phyloP scores from a whole-genome alignment of 2,888 invertebrate species.

The Xestobium rufovillosum region DNA sequence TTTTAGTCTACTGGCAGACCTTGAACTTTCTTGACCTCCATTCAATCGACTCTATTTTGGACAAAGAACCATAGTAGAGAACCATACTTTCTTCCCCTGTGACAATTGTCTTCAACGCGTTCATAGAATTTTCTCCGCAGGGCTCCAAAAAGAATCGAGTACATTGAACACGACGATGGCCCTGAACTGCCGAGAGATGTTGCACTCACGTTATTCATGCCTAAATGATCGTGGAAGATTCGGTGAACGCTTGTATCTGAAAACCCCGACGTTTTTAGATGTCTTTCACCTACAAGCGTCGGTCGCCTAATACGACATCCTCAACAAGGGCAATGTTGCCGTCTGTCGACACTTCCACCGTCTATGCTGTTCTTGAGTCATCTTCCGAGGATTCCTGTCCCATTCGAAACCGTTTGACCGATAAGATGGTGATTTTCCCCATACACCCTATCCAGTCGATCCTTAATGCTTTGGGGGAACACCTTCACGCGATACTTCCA shows the following conservation, averaged over 20 bases:
- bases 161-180: too few relatives aligned
- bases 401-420: too few relatives aligned
- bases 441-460: too few relatives aligned
- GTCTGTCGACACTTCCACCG: too few relatives aligned
- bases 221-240: conserved; percentile 3
- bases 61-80: conserved; percentile 3
- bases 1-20: conserved; percentile 1
- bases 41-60: neutral
- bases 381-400: too few relatives aligned
- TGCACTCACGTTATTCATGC: too few relatives aligned
- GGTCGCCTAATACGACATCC: conserved; percentile 1
- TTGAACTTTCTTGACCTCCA: neutral
- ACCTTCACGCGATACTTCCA: too few relatives aligned
- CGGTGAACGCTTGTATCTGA: neutral
- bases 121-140: neutral
- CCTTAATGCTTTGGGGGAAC: too few relatives aligned
- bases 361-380: too few relatives aligned
- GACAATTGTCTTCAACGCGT: neutral
- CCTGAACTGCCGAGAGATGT: too few relatives aligned
- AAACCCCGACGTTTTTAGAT: neutral
- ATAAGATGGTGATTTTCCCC: too few relatives aligned
- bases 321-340: too few relatives aligned
- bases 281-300: neutral
- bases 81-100: neutral
- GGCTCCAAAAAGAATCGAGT: conserved; percentile 3